A percentile compares a stretch with the other conserved stretches of the same genome.
Conservation (phyloP, 2,888 invertebrate genomes). For the Muschampia plurimacula region DNA sequence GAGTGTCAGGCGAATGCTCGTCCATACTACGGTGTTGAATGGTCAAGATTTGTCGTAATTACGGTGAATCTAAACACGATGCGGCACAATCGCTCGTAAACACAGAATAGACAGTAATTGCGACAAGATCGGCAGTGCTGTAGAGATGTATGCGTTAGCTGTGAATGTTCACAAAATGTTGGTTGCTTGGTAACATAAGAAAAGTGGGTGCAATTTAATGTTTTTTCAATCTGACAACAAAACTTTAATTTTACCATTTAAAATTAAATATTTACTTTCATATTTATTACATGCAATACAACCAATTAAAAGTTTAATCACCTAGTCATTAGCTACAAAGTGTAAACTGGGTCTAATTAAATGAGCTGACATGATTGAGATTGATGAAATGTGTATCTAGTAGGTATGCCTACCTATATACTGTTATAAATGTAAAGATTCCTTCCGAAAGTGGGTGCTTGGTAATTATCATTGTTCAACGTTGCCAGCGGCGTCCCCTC, state of each 20-base stretch:
- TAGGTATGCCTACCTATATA: background rate
- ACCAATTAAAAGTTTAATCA: background rate
- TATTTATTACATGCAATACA: background rate
- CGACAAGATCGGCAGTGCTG: conserved; percentile 21
- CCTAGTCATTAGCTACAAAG: background rate
- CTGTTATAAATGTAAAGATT: background rate
- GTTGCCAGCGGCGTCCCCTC: conserved; percentile 36
- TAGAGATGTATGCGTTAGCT: conserved; percentile 6
- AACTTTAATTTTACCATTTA: background rate
- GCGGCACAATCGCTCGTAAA: conserved; percentile 35
- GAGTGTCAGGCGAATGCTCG: conserved; percentile 15
- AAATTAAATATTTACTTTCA: too few species aligned
- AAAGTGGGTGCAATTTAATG: background rate
- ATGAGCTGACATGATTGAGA: conserved; percentile 10
- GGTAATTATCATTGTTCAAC: conserved; percentile 49
- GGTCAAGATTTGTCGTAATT: conserved; percentile 37
- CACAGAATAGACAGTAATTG: conserved; percentile 28
- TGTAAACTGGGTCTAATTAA: conserved; percentile 10
- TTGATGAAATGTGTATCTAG: background rate
- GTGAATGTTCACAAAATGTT: background rate
- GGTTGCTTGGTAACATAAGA: background rate
- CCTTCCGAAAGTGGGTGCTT: background rate
- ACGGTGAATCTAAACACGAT: conserved; percentile 26
- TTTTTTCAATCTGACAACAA: background rate
- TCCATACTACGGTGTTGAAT: conserved; percentile 24